Evolutionary conservation across 2,113 vertebrate genomes (phyloP).

Genomic region (Pungitius pungitius): DNA sequence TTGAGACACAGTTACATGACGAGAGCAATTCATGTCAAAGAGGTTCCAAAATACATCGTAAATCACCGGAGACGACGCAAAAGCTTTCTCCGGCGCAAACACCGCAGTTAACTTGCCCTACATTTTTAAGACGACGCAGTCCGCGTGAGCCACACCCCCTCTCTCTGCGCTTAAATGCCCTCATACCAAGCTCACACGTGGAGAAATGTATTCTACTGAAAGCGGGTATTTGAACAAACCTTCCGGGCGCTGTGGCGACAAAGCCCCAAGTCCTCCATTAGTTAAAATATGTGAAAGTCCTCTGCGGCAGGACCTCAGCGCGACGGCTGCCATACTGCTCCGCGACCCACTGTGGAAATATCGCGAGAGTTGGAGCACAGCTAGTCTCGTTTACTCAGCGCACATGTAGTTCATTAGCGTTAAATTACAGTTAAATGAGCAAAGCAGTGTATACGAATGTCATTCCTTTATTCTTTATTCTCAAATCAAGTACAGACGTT

Average conservation of each 20-base stretch:
- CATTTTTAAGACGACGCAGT: constrained; percentile 45
- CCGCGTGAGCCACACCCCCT: constrained; percentile 73
- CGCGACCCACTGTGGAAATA: constrained; percentile 53
- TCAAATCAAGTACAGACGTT: background rate
- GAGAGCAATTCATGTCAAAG: background rate
- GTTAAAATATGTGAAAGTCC: constrained; percentile 71
- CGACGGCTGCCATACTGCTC: constrained; percentile 79
- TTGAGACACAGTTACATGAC: background rate
- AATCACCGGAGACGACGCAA: constrained; percentile 2
- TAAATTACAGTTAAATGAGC: background rate
- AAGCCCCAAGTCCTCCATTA: constrained; percentile 58
- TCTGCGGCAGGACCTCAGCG: constrained; percentile 73
- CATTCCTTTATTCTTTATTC: background rate
- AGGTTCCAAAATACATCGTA: background rate
- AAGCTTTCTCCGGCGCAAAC: constrained; percentile 27
- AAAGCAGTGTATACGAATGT: background rate
- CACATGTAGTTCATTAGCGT: background rate
- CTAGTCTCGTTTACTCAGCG: constrained; percentile 10
- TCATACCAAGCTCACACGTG: background rate
- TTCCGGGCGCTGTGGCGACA: constrained; percentile 45
- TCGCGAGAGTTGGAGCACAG: constrained; percentile 68
- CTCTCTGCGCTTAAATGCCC: constrained; percentile 9
- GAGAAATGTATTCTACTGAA: accelerated
- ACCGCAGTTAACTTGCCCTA: constrained; percentile 26
- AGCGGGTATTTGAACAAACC: constrained; percentile 62